These are phyloP conservation scores for Portevinia maculata DNA, from an alignment of 2,888 invertebrate genomes.

Conservation along the genomic window DNA sequence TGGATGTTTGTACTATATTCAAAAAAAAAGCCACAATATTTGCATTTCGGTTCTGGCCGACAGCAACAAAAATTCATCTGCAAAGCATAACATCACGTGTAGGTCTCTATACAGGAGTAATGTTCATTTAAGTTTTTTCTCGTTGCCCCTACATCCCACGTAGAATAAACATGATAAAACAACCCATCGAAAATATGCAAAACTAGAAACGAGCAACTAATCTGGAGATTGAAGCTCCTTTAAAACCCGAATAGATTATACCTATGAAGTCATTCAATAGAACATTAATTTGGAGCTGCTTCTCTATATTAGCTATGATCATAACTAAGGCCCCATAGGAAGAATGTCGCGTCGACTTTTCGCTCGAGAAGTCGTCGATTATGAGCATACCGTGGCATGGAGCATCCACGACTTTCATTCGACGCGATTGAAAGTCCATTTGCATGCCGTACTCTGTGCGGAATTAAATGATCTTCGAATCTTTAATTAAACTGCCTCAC, in stretches of 20 bases:
- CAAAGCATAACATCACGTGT: slow-evolving; percentile 30
- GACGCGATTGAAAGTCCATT: slow-evolving; percentile 9
- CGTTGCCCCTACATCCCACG: slow-evolving; percentile 42
- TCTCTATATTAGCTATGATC: slow-evolving; percentile 53
- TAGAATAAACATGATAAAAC: slow-evolving; percentile 36
- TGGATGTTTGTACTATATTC: too few relatives aligned
- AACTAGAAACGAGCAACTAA: slow-evolving; percentile 37
- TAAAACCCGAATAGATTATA: slow-evolving; percentile 34
- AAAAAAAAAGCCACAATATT: too few relatives aligned
- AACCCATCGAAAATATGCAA: slow-evolving; percentile 56
- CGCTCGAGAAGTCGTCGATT: slow-evolving; percentile 27
- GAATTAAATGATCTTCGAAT: slow-evolving; percentile 57
- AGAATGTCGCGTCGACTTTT: slow-evolving; percentile 6
- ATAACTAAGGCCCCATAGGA: too few relatives aligned
- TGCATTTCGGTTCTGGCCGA: too few relatives aligned
- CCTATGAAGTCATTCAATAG: slow-evolving; percentile 45
- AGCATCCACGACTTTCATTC: slow-evolving; percentile 63
- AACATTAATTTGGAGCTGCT: slow-evolving; percentile 57
- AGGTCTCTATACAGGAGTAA: slow-evolving; percentile 34
- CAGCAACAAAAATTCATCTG: neutral
- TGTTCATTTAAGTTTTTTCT: slow-evolving; percentile 40
- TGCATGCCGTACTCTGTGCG: slow-evolving; percentile 40
- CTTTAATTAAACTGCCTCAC: slow-evolving; percentile 58
- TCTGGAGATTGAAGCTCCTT: slow-evolving; percentile 51
- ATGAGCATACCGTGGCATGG: slow-evolving; percentile 39